Base-by-base conservation (phyloP, 2,888 invertebrate genomes). In the Homarus gammarus region DNA sequence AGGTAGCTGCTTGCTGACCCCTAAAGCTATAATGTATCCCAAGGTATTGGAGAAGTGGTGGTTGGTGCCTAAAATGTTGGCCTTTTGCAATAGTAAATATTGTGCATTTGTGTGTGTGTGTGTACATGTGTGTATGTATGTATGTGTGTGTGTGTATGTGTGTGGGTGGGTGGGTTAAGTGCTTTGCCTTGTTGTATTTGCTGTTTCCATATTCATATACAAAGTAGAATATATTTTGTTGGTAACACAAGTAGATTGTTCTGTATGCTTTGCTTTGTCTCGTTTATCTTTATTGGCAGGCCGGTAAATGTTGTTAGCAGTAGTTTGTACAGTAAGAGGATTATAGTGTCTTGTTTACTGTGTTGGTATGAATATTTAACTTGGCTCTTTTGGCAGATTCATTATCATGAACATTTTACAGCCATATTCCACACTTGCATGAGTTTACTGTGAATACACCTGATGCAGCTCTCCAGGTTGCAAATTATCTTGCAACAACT, bases 1-100 rank as follows among this genome's bases (percentile, higher is more conserved):
- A 72, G 61, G 40, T 87, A 87, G 87, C 87, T 87, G 87, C 87
- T 87, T 61, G 82, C 38, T 87, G 87, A 82, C 87, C 82, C 82
- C 87, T 75, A 87, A 73, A 87, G 82, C 82, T 87, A 75, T 82
- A 82, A 81, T 87, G 82, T 82, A 86, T 49, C 87, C 75, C 27
- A 82, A 82, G 87, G 87, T 75, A 75, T 87, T 87, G 73, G 87
- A 82, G 78, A 87, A 68, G 75, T 64, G 73, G 87, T 82, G 87
- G 87, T 87, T 87, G 82, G 87, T 87, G 82, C 31, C 33, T 75
- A 61, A 56, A 44, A 44, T 82, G 64, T 87, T 82, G 40, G 44
- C 33, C 44, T 70, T 86, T n/a, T 68, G 83, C 73, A 70, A 51
- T 33, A 31, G 49, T 70, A 44, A 64, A 61, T 27, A 27, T 44